Base-by-base conservation (phyloP, 2,113 vertebrate species). In the Passer domesticus region DNA sequence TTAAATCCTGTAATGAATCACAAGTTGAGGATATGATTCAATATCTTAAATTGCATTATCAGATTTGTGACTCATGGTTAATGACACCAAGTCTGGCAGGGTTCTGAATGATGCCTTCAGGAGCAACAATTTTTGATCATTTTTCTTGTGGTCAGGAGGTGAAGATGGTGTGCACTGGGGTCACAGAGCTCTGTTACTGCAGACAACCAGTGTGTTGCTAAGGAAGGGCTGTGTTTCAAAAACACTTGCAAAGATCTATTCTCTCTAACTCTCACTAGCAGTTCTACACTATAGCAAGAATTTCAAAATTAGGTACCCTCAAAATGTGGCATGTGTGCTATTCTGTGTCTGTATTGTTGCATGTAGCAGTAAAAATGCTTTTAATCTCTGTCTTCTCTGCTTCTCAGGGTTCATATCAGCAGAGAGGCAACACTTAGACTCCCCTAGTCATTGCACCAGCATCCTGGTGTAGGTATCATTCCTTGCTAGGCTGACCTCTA, bases 21-120 rank as follows among this genome's bases (percentile, higher is more conserved):
- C 69, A 81, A 84, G 58, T 13, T 89, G 41, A 92, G 87, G 87
- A 89, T 73, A 73, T 93, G 93, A 93, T 94, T 91, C 83, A 87
- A 31, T 89, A 91, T 37, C 74, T 91, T 87, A 92, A 82, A 89
- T 52, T 94, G 56, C n/a, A 28, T 92, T 92, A 91, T 94, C 89
- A 91, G 44, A 53, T 87, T 87, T 82, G 91, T 94, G 91, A 95
- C 69, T 95, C 80, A 85, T 16, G n/a, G 67, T 58, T 74, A 83
- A 64, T 90, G 90, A 95, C 75, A 95, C 44, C 25, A 33, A 62
- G 55, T 52, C 63, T 89, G 81, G 63, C 77, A 76, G 31, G 27
- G 13, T 55, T 91, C 66, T 87, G 47, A 87, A 73, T 18, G 69
- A 76, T 44, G 66, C 66, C 89, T 92, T 83, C 43, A 92, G 53